These are phyloP conservation scores for Druon quercuslanigerum DNA, from an alignment of 1,140 invertebrate species.

Conservation along the genomic window DNA sequence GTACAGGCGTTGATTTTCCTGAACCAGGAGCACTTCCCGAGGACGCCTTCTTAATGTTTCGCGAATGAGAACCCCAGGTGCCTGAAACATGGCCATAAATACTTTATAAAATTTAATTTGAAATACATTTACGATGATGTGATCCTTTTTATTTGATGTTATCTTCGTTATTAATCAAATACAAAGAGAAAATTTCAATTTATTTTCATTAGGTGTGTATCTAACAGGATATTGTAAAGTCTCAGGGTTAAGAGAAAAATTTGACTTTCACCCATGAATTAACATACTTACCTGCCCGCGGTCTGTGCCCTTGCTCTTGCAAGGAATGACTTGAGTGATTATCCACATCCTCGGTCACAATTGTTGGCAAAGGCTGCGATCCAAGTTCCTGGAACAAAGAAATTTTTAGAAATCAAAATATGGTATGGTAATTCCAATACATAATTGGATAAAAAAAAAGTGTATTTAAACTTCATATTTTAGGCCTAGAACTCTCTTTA, in stretches of 20 bases:
- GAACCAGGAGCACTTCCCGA: constrained; percentile 66
- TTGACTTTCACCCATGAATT: neutral
- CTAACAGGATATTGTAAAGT: too few species aligned
- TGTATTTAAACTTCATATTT: too few species aligned
- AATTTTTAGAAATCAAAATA: constrained; percentile 42
- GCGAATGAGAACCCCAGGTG: constrained; percentile 79
- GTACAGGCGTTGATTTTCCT: constrained; percentile 67
- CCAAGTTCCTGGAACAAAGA: constrained; percentile 77
- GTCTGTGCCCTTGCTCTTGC: constrained; percentile 66
- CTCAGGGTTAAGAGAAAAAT: too few species aligned
- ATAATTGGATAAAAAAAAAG: too few species aligned
- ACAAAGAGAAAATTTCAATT: too few species aligned
- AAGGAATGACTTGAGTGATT: constrained; percentile 57
- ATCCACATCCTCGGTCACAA: constrained; percentile 73
- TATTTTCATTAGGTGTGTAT: too few species aligned
- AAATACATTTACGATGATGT: too few species aligned
- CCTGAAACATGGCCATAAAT: constrained; percentile 67
- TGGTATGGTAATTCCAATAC: constrained; percentile 34
- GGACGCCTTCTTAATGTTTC: constrained; percentile 65
- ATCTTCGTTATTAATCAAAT: too few species aligned
- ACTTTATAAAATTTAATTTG: too few species aligned
- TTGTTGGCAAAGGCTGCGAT: constrained; percentile 79
- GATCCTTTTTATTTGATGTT: too few species aligned
- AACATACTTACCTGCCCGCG: constrained; percentile 65
- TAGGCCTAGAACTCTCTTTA: too few species aligned